Evolutionary conservation across 2,888 invertebrate genomes (phyloP).

Genomic region (Stramonita haemastoma): DNA sequence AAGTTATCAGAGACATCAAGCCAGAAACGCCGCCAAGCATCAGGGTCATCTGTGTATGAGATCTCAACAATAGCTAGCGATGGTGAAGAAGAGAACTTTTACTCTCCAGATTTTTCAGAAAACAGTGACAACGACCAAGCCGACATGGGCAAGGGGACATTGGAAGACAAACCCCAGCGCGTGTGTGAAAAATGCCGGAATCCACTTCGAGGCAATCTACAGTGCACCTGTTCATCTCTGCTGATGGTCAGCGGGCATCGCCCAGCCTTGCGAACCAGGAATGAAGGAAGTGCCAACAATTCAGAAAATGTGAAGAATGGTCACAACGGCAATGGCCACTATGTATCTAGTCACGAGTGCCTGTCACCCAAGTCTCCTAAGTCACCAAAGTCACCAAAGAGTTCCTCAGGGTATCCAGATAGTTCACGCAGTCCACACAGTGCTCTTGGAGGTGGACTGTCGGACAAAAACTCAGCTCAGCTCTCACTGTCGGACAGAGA

Average conservation of each 20-base stretch:
- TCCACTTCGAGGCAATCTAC: constrained; percentile 32
- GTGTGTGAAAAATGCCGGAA: constrained; percentile 49
- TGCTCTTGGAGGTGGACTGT: constrained; percentile 27
- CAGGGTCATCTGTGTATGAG: constrained; percentile 39
- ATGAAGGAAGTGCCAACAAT: constrained; percentile 47
- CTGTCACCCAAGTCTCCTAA: constrained; percentile 53
- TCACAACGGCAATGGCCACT: constrained; percentile 42
- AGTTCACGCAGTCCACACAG: constrained; percentile 42
- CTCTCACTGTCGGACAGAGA: constrained; percentile 15
- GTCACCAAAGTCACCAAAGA: constrained; percentile 52
- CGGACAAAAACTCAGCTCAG: constrained; percentile 14
- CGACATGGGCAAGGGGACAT: constrained; percentile 28
- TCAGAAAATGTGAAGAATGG: constrained; percentile 49
- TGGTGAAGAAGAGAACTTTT: constrained; percentile 50
- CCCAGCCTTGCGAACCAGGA: constrained; percentile 50
- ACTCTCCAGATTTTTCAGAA: constrained; percentile 52
- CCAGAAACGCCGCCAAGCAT: constrained; percentile 46
- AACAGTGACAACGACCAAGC: constrained; percentile 51
- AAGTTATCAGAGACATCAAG: constrained; percentile 44
- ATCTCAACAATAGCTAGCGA: constrained; percentile 45
- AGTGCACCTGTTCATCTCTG: constrained; percentile 35
- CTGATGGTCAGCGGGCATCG: constrained; percentile 45
- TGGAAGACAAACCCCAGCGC: constrained; percentile 36
- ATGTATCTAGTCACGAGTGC: constrained; percentile 51
- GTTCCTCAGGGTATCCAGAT: constrained; percentile 42